A percentile compares a stretch with the other conserved stretches of the same genome.
Conservation (phyloP, 2,797 vertebrate species). For the Phoxinus dragarum region DNA sequence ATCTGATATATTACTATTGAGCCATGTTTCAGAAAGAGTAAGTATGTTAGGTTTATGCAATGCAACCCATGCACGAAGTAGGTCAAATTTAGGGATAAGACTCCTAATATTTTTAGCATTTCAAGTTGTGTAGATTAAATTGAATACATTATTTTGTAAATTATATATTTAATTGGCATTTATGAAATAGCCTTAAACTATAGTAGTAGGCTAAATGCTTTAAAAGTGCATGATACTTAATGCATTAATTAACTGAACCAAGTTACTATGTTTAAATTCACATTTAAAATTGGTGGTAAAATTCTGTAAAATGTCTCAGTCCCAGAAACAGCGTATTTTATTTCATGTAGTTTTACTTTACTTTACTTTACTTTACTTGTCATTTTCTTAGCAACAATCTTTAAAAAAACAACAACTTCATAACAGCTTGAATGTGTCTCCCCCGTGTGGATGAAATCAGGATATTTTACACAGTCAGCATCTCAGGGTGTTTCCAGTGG, state of each 20-base stretch:
- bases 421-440: slow-evolving; percentile 58
- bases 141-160: not conserved
- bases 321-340: not conserved
- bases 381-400: not conserved
- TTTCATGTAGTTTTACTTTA: too few relatives aligned
- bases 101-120: not conserved
- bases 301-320: too few relatives aligned
- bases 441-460: slow-evolving; percentile 66
- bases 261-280: not conserved
- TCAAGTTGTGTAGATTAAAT: not conserved
- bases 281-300: not conserved
- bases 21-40: too few relatives aligned
- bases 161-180: not conserved
- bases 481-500: not conserved
- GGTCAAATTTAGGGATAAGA: too few relatives aligned
- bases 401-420: not conserved
- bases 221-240: not conserved
- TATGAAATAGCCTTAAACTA: not conserved
- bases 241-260: not conserved
- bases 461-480: not conserved
- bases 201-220: not conserved
- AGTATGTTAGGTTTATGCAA: too few relatives aligned
- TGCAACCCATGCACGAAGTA: too few relatives aligned
- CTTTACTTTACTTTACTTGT: not conserved
- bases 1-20: too few relatives aligned